A percentile compares a stretch with the other conserved stretches of the same genome.
Conservation (phyloP, 2,797 vertebrate species). For the Anguilla pacifica region DNA sequence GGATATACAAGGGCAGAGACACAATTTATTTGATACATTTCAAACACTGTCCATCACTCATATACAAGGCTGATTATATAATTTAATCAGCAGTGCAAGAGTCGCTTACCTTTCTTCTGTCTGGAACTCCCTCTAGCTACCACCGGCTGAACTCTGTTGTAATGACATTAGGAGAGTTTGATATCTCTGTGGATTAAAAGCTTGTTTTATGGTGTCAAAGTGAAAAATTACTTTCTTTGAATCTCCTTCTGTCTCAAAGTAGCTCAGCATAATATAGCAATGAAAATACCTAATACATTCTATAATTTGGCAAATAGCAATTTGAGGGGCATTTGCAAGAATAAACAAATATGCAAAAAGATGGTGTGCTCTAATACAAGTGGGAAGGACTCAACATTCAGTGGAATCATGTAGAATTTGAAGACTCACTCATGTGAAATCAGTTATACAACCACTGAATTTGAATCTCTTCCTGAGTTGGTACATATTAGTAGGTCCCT, state of each 20-base stretch:
- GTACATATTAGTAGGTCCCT: not conserved
- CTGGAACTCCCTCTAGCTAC: not conserved
- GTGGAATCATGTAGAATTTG: not conserved
- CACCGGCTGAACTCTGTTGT: slow-evolving; percentile 1
- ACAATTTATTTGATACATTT: slow-evolving; percentile 2
- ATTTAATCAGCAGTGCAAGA: not conserved
- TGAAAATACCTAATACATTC: not conserved
- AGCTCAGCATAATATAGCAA: not conserved
- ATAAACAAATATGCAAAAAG: not conserved
- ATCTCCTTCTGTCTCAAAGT: not conserved
- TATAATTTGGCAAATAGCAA: not conserved
- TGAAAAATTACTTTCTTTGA: slow-evolving; percentile 6
- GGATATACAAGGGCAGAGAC: not conserved
- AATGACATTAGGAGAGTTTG: not conserved
- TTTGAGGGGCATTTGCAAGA: not conserved
- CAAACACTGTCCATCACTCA: not conserved
- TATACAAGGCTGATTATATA: not conserved
- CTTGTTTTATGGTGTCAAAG: slow-evolving; percentile 7
- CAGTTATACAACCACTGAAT: not conserved
- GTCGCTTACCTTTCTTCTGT: not conserved
- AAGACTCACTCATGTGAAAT: not conserved
- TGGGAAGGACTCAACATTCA: not conserved
- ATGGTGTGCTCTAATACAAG: not conserved
- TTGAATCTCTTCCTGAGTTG: not conserved
- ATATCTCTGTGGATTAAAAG: not conserved